These are phyloP conservation scores for Pipa parva DNA, from an alignment of 2,113 vertebrate species.

Conservation along the genomic window DNA sequence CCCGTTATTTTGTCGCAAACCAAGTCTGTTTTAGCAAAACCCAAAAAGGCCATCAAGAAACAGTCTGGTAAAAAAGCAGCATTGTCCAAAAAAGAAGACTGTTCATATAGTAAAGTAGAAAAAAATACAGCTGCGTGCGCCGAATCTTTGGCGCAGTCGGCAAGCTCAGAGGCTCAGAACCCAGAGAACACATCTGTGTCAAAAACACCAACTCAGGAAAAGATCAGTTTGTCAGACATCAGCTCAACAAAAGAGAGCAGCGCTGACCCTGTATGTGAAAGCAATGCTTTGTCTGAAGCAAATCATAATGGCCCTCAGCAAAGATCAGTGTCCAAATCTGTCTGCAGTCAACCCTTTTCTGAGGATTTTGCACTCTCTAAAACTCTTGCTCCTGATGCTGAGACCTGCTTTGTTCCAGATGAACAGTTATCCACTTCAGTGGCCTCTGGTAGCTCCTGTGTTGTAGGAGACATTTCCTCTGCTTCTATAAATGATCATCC, in stretches of 20 bases:
- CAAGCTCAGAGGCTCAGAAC: neutral
- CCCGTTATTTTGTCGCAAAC: conserved; percentile 45
- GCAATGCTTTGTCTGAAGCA: neutral
- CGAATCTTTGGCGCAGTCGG: conserved; percentile 30
- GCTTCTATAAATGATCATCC: conserved; percentile 44
- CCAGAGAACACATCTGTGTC: neutral
- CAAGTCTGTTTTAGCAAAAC: conserved; percentile 50
- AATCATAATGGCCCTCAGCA: neutral
- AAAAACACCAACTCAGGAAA: too few relatives aligned
- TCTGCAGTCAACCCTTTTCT: neutral
- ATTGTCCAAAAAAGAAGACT: conserved; percentile 47
- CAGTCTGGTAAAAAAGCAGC: conserved; percentile 64
- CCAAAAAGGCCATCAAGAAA: conserved; percentile 74
- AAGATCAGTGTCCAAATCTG: neutral
- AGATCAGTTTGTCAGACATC: too few relatives aligned
- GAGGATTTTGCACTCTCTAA: conserved; percentile 21
- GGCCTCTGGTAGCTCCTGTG: conserved; percentile 40
- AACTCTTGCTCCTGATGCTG: conserved; percentile 39
- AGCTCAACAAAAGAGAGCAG: neutral
- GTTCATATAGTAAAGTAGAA: conserved; percentile 49
- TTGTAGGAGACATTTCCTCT: conserved; percentile 33
- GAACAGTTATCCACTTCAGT: conserved; percentile 27
- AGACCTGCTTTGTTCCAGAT: conserved; percentile 47
- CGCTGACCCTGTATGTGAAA: neutral
- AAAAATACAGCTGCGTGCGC: conserved; percentile 43